Percentiles rank a stretch among this genome's conserved stretches.
Evolutionary conservation across 2,888 invertebrate species (phyloP).

Genomic region (Eilema depressum): DNA sequence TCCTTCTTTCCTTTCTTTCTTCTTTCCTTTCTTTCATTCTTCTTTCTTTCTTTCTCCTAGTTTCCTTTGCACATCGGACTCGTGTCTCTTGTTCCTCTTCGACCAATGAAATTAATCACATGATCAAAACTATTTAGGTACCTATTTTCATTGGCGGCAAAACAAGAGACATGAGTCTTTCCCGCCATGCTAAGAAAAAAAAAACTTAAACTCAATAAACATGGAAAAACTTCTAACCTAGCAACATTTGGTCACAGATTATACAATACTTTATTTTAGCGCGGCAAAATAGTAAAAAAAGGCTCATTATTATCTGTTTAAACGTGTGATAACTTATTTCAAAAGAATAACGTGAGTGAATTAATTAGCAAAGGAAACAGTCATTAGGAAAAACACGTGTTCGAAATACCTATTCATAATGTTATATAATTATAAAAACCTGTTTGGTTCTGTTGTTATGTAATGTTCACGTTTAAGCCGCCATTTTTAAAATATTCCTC

Average conservation of each 20-base stretch:
- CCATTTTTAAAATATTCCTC: slow-evolving; percentile 31
- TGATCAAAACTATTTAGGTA: too few relatives aligned
- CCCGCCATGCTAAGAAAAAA: too few relatives aligned
- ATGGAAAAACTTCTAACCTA: too few relatives aligned
- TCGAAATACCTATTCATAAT: slow-evolving; percentile 28
- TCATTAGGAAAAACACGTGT: slow-evolving; percentile 34
- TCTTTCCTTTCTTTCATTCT: too few relatives aligned
- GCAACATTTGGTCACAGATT: background rate
- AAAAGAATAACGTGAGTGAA: slow-evolving; percentile 34
- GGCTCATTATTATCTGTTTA: background rate
- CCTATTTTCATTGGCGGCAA: too few relatives aligned
- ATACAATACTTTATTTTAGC: background rate
- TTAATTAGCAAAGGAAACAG: slow-evolving; percentile 24
- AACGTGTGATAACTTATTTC: background rate
- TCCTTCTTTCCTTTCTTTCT: too few relatives aligned
- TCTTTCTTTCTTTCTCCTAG: too few relatives aligned
- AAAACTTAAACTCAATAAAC: too few relatives aligned
- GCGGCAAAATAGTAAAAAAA: background rate
- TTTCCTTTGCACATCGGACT: too few relatives aligned
- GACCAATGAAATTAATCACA: too few relatives aligned
- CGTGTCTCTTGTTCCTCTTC: too few relatives aligned
- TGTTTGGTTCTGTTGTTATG: slow-evolving; percentile 37
- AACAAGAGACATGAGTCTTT: too few relatives aligned
- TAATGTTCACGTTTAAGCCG: slow-evolving; percentile 30
- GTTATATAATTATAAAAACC: slow-evolving; percentile 37